A percentile compares a stretch with the other conserved stretches of the same genome.
Evolutionary conservation across 2,113 vertebrate species (phyloP).

Genomic region (Anseranas semipalmata): DNA sequence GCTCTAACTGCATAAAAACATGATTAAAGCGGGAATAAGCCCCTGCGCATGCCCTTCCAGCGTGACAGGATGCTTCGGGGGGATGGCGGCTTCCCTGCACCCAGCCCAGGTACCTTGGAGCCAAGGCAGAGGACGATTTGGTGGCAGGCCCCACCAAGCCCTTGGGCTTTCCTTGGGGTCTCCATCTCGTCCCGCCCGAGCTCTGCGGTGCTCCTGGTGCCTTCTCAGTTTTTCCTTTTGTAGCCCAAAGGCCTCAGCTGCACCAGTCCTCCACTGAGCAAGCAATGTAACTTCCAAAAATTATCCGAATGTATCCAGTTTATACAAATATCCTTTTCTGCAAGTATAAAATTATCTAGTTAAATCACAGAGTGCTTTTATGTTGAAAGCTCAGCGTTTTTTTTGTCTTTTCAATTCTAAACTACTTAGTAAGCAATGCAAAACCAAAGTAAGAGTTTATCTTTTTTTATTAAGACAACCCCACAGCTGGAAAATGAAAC

Average conservation of each 20-base stretch:
- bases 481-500: constrained; percentile 73
- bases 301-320: neutral
- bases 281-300: no score
- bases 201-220: neutral
- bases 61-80: no score
- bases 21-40: neutral
- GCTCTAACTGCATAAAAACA: neutral
- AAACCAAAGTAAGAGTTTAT: constrained; percentile 37
- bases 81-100: no score
- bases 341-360: neutral
- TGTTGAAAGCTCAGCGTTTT: neutral
- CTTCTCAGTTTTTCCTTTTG: no score
- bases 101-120: neutral
- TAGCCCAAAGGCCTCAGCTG: neutral
- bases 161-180: neutral
- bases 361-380: neutral
- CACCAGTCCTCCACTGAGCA: neutral
- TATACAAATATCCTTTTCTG: neutral
- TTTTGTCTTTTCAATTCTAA: neutral
- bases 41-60: no score
- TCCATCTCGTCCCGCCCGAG: neutral
- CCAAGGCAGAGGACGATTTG: accelerated
- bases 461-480: constrained; percentile 73
- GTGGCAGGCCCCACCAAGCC: neutral
- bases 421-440: constrained; percentile 10